Percentiles rank a stretch among this genome's conserved stretches.
phyloP scores from a whole-genome alignment of 2,797 vertebrate genomes.

The Chromis chromis region DNA sequence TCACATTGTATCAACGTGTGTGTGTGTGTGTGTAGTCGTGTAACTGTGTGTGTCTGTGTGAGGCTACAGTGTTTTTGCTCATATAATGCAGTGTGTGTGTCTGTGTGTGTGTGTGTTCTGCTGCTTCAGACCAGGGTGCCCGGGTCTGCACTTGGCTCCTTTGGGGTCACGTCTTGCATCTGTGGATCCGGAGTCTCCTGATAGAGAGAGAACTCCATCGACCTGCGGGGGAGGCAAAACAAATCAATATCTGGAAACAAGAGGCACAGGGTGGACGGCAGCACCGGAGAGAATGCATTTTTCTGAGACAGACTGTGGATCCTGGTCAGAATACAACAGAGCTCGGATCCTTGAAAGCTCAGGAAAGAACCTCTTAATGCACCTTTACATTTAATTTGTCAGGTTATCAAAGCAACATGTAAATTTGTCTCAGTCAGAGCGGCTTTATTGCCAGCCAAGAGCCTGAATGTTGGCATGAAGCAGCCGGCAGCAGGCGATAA shows the following conservation, averaged over 20 bases:
- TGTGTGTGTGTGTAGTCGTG: constrained; percentile 15
- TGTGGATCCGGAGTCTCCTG: constrained; percentile 79
- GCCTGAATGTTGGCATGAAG: constrained; percentile 3
- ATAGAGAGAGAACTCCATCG: constrained; percentile 84
- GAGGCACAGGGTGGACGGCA: constrained; percentile 4
- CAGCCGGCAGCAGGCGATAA: constrained; percentile 11
- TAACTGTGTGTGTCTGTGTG: constrained; percentile 25
- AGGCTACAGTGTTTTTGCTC: constrained; percentile 52
- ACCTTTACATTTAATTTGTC: background rate
- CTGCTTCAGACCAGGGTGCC: constrained; percentile 84
- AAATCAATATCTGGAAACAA: constrained; percentile 43
- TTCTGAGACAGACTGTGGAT: constrained; percentile 6
- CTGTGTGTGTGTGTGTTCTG: constrained; percentile 41
- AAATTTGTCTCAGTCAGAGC: background rate
- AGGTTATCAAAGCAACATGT: background rate
- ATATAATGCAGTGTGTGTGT: constrained; percentile 30
- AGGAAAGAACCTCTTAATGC: background rate
- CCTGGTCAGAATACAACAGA: background rate
- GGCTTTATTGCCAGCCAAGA: constrained; percentile 3
- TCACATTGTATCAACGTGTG: constrained; percentile 68
- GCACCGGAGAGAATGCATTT: constrained; percentile 15
- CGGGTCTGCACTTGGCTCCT: constrained; percentile 79
- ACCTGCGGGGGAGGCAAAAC: constrained; percentile 65
- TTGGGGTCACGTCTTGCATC: constrained; percentile 76
- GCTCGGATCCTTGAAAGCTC: background rate